These are phyloP conservation scores for Podocnemis expansa DNA, from an alignment of 2,113 vertebrate genomes.

Conservation along the genomic window DNA sequence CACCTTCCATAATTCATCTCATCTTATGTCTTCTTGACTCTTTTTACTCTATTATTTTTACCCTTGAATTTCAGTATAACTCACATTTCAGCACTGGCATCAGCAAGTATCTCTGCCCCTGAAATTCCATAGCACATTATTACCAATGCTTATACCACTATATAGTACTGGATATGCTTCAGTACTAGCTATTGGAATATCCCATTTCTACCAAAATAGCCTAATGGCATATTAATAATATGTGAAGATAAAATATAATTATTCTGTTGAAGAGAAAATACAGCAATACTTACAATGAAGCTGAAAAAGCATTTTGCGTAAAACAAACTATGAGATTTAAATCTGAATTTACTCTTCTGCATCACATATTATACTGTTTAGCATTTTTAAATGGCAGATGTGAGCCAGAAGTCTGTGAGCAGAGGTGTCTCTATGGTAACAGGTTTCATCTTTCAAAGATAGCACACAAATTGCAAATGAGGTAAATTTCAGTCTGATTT, in stretches of 20 bases:
- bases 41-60: conserved; percentile 22
- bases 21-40: conserved; percentile 2
- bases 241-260: neutral
- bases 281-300: neutral
- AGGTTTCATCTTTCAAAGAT: neutral
- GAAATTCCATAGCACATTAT: neutral
- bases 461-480: neutral
- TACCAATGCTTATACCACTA: neutral
- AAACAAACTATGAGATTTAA: neutral
- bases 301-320: neutral
- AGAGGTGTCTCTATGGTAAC: neutral
- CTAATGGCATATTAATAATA: neutral
- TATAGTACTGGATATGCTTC: neutral
- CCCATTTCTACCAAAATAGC: neutral
- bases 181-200: neutral
- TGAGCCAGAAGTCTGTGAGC: neutral
- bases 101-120: neutral
- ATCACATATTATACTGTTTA: neutral
- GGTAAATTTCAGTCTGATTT: neutral
- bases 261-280: neutral
- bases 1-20: neutral
- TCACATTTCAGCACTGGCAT: conserved; percentile 27
- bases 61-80: conserved; percentile 18
- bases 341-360: neutral
- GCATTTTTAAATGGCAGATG: neutral